Base-by-base conservation (phyloP, 2,797 vertebrate genomes). In the Tinamus major region DNA sequence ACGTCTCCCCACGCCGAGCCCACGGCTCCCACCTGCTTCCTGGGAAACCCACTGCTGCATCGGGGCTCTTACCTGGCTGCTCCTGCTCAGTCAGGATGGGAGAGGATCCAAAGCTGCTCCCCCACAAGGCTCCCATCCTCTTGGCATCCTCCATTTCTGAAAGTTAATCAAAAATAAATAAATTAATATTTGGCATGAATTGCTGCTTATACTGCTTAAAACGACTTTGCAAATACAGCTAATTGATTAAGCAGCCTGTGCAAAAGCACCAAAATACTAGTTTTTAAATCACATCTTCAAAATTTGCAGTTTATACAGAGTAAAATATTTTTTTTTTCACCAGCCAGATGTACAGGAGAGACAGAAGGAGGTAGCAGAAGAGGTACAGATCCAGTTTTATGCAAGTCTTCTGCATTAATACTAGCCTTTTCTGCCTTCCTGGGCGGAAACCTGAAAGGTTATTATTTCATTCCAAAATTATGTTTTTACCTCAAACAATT, bases 181-280 rank as follows among this genome's bases (percentile, higher is more conserved):
- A 82, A 87, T 94, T 90, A 81, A 39, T 90, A 80, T 78, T 84
- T 93, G 61, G 55, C 41, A 9, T 3, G 78, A 94, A 94, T 94
- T 93, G 92, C 77, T 91, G 44, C 87, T 95, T 89, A 70, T 93
- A 93, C 77, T 91, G 44, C 87, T 95, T 89, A 70, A 92, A 94
- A 89, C 74, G 74, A 79, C 87, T 92, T 96, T 97, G 84, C 87
- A 97, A 96, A 96, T 87, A 92, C 69, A 93, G 83, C 81, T 96
- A 96, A 97, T 95, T 96, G 94, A 95, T 96, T 93, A 93, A 94
- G 70, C 86, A 92, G 83, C 89, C 89, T 89, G 64, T 85, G 71
- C 58, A 83, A 86, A 48, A 78, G 70, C 58, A 92, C 91, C 85
- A 76, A 94, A 97, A 93, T 89, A 75, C 69, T 61, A 23, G n/a